Percentiles rank a stretch among this genome's conserved stretches.
phyloP scores from a whole-genome alignment of 2,113 vertebrate species.

The Pseudorhombus dupliciocellatus region DNA sequence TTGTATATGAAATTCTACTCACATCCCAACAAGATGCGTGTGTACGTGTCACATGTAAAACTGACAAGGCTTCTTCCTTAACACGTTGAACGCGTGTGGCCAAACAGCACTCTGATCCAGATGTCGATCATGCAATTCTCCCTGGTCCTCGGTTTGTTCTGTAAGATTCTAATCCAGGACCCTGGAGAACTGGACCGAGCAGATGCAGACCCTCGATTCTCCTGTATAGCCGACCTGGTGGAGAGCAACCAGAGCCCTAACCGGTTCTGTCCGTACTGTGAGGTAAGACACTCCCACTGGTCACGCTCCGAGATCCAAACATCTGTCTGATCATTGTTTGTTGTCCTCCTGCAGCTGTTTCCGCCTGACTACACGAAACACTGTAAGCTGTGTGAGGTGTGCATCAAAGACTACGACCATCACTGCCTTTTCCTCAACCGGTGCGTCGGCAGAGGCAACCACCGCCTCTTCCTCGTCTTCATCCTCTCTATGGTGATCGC shows the following conservation, averaged over 20 bases:
- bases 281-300: slow-evolving; percentile 65
- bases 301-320: neutral
- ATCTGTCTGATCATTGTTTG: neutral
- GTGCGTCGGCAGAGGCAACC: slow-evolving; percentile 81
- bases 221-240: slow-evolving; percentile 78
- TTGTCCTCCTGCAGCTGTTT: slow-evolving; percentile 71
- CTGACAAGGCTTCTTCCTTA: slow-evolving; percentile 62
- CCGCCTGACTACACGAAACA: slow-evolving; percentile 81
- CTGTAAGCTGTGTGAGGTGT: slow-evolving; percentile 83
- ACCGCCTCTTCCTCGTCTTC: slow-evolving; percentile 81
- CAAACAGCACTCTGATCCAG: slow-evolving; percentile 68
- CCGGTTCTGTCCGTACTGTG: slow-evolving; percentile 84
- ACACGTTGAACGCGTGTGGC: slow-evolving; percentile 75
- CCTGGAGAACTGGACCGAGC: slow-evolving; percentile 72
- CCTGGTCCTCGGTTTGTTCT: slow-evolving; percentile 75
- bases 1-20: neutral
- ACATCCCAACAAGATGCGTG: no score
- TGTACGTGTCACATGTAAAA: neutral
- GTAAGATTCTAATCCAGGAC: slow-evolving; percentile 78
- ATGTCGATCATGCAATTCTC: slow-evolving; percentile 74
- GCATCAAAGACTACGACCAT: slow-evolving; percentile 84
- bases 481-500: slow-evolving; percentile 71
- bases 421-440: slow-evolving; percentile 86
- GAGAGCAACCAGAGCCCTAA: slow-evolving; percentile 76
- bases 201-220: slow-evolving; percentile 73